phyloP scores from a whole-genome alignment of 2,888 invertebrate genomes.

The Linnaemya vulpina region DNA sequence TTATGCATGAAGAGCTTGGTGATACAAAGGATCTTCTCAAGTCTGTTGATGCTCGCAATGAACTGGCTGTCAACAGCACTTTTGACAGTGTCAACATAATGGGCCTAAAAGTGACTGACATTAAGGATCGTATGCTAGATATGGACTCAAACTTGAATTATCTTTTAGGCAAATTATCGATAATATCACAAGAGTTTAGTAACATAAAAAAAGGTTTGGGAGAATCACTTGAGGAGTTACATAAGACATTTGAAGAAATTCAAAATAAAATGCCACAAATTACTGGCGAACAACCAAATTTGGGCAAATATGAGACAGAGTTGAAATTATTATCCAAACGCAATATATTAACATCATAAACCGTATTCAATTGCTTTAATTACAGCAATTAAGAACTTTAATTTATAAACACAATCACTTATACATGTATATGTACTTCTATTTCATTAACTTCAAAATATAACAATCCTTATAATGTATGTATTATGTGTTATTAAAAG shows the following conservation, averaged over 20 bases:
- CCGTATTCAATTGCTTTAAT: not conserved
- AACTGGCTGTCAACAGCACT: constrained; percentile 91
- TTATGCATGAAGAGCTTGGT: constrained; percentile 92
- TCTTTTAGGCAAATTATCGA: constrained; percentile 89
- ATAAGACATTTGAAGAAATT: constrained; percentile 86
- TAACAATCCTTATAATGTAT: not conserved
- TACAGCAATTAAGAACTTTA: constrained; percentile 13
- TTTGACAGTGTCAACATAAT: constrained; percentile 89
- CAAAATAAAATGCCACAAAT: constrained; percentile 83
- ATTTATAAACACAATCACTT: constrained; percentile 17
- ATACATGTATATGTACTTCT: not conserved
- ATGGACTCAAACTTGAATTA: constrained; percentile 93
- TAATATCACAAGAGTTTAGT: constrained; percentile 93
- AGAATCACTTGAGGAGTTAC: constrained; percentile 88
- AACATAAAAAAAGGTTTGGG: constrained; percentile 90
- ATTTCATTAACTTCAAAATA: not conserved
- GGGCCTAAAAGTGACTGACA: constrained; percentile 90
- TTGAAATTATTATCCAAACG: constrained; percentile 80
- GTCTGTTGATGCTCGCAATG: constrained; percentile 89
- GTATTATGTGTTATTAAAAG: constrained; percentile 21
- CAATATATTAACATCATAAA: constrained; percentile 67
- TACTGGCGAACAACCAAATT: constrained; percentile 86
- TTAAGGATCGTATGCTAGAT: constrained; percentile 89
- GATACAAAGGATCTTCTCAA: constrained; percentile 90
- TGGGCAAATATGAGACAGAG: constrained; percentile 82